A percentile compares a stretch with the other conserved stretches of the same genome.
These are phyloP conservation scores for Collichthys lucidus DNA, from an alignment of 2,113 vertebrate genomes.

Conservation along the genomic window DNA sequence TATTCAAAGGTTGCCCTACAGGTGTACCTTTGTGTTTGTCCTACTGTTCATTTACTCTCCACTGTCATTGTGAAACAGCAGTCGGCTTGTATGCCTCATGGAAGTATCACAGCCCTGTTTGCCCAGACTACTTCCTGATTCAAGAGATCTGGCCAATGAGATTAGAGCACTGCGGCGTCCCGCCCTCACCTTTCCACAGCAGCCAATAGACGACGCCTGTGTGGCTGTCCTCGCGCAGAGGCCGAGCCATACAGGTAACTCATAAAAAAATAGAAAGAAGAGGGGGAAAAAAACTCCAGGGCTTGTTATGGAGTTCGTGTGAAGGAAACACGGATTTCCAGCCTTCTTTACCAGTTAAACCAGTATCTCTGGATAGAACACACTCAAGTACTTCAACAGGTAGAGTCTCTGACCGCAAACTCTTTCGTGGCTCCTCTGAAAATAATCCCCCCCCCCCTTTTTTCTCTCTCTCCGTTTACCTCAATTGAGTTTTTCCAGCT, in stretches of 20 bases:
- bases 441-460: constrained; percentile 75
- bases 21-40: background rate
- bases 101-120: background rate
- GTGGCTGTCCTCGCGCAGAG: constrained; percentile 82
- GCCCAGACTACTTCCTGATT: constrained; percentile 71
- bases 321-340: constrained; percentile 86
- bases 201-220: constrained; percentile 80
- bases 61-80: background rate
- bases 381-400: constrained; percentile 88
- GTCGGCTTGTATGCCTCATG: constrained; percentile 10
- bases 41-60: background rate
- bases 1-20: background rate
- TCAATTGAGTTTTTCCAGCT: constrained; percentile 85
- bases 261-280: constrained; percentile 71
- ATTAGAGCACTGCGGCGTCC: constrained; percentile 71
- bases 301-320: constrained; percentile 91
- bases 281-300: constrained; percentile 59
- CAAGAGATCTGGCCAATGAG: constrained; percentile 73
- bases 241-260: constrained; percentile 90
- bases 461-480: constrained; percentile 81
- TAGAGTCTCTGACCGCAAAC: constrained; percentile 86
- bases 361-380: constrained; percentile 88
- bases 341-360: constrained; percentile 88
- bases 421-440: constrained; percentile 82
- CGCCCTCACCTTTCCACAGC: constrained; percentile 89